A percentile compares a stretch with the other conserved stretches of the same genome.
phyloP scores from a whole-genome alignment of 2,113 vertebrate species.

The Clarias macrocephalus region DNA sequence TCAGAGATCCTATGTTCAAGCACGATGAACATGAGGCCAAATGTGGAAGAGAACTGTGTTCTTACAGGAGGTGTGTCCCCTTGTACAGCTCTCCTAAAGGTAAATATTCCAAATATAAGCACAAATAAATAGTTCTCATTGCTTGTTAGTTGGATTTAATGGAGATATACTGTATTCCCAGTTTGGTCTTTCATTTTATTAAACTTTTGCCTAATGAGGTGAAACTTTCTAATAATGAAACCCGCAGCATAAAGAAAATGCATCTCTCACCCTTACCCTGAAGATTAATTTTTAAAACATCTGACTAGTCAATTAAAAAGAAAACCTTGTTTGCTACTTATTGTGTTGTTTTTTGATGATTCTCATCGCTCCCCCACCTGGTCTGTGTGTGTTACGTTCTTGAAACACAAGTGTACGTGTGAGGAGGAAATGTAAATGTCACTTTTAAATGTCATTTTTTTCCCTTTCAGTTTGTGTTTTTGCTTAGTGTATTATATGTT shows the following conservation, averaged over 20 bases:
- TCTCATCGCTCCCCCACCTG: not conserved
- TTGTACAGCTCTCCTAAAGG: constrained; percentile 95
- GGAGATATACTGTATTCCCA: not conserved
- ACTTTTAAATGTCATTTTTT: not conserved
- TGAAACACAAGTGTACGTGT: not conserved
- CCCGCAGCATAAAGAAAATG: constrained; percentile 49
- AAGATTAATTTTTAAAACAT: not conserved
- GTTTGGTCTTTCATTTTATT: constrained; percentile 65
- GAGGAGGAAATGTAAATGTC: not conserved
- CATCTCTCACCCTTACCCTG: not conserved
- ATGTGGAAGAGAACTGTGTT: constrained; percentile 91
- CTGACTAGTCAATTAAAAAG: not conserved
- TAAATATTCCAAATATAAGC: constrained; percentile 50
- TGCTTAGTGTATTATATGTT: not conserved
- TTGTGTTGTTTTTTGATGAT: not conserved
- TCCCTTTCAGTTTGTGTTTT: not conserved
- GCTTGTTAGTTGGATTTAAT: not conserved
- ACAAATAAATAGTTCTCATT: not conserved
- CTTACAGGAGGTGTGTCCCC: constrained; percentile 88
- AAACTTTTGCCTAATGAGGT: constrained; percentile 70
- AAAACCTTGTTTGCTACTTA: not conserved
- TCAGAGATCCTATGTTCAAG: constrained; percentile 92
- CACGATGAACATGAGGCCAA: constrained; percentile 95
- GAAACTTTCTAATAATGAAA: constrained; percentile 78
- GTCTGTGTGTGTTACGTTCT: not conserved